Conservation (phyloP, 2,888 invertebrate species). For the Thereva unica region DNA sequence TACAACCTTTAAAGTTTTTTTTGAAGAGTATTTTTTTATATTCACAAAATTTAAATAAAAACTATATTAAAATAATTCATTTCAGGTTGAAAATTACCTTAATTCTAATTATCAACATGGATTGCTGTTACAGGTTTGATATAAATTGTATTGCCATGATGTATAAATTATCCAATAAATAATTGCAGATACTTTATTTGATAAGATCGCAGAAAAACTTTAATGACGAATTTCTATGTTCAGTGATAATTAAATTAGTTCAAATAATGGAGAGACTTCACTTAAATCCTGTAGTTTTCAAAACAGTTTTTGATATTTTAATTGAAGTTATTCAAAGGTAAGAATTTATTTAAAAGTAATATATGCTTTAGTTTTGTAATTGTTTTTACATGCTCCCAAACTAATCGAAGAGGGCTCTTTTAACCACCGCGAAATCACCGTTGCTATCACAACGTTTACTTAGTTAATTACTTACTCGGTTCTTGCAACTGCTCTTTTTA, state of each 20-base stretch:
- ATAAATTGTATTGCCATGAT: background rate
- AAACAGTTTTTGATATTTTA: constrained; percentile 16
- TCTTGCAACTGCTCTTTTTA: too few species aligned
- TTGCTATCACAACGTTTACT: too few species aligned
- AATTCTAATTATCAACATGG: constrained; percentile 50
- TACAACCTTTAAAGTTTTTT: background rate
- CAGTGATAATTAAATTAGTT: background rate
- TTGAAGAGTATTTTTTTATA: background rate
- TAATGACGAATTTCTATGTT: background rate
- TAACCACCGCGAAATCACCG: too few species aligned
- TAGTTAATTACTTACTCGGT: too few species aligned
- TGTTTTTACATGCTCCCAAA: background rate
- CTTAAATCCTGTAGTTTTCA: constrained; percentile 7
- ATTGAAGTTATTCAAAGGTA: constrained; percentile 22
- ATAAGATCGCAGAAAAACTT: background rate
- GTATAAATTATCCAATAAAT: background rate
- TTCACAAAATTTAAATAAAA: too few species aligned
- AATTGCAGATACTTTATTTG: background rate
- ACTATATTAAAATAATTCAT: background rate
- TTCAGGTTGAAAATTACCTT: constrained; percentile 20
- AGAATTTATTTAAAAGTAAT: background rate
- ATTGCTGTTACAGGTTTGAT: constrained; percentile 48
- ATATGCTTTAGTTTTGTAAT: background rate
- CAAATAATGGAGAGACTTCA: background rate
- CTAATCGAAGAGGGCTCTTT: too few species aligned